These are phyloP conservation scores for Nyctereutes procyonoides DNA, from an alignment of 2,113 vertebrate genomes.

Conservation along the genomic window DNA sequence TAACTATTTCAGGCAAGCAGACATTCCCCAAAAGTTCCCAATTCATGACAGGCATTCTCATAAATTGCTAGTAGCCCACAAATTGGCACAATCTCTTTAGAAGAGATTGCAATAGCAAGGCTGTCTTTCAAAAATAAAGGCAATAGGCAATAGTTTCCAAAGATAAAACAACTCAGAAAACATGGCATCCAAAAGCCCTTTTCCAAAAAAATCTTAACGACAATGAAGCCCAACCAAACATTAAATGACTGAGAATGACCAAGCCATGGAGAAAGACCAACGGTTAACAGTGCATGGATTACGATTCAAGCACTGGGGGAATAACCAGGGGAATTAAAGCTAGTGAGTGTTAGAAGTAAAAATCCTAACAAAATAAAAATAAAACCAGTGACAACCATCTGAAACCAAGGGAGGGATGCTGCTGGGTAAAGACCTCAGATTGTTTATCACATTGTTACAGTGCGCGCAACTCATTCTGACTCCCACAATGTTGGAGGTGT, in stretches of 20 bases:
- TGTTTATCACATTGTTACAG: rapidly evolving
- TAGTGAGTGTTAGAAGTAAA: not conserved
- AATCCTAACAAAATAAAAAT: constrained; percentile 1
- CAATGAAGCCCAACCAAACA: not conserved
- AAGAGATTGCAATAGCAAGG: not conserved
- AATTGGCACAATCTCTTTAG: not conserved
- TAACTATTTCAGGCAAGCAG: not conserved
- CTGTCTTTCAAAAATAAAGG: constrained; percentile 37
- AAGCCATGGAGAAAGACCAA: not conserved
- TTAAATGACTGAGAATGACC: not conserved
- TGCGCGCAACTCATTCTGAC: not conserved
- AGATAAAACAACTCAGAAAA: constrained; percentile 23
- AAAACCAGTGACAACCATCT: not conserved
- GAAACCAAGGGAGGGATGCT: rapidly evolving
- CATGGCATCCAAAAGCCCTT: not conserved
- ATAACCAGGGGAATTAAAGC: not conserved
- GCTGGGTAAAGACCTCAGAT: not conserved
- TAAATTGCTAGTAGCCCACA: not conserved
- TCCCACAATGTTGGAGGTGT: not conserved
- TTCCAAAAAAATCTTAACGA: not conserved
- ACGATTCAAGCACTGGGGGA: not conserved
- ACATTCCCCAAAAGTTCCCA: not conserved
- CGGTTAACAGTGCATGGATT: not conserved
- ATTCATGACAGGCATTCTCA: not conserved
- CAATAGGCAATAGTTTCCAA: not conserved